Conservation (phyloP, 2,113 vertebrate species). For the Egretta garzetta region DNA sequence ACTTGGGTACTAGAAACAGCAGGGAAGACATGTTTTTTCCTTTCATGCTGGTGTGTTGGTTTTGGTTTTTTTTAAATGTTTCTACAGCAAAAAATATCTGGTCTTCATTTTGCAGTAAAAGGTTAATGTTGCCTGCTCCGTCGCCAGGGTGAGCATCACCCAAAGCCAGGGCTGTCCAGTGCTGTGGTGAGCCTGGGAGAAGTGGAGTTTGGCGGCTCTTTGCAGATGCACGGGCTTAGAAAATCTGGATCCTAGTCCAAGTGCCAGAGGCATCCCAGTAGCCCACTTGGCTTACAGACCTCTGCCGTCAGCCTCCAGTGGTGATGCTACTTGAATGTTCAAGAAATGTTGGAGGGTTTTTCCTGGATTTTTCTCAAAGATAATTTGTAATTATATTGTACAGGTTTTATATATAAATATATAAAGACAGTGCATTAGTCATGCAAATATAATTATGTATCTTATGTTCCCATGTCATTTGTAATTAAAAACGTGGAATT, state of each 20-base stretch:
- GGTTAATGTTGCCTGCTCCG: neutral
- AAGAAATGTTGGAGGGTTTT: neutral
- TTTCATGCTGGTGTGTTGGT: neutral
- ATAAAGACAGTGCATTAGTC: neutral
- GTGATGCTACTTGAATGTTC: neutral
- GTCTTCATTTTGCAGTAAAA: neutral
- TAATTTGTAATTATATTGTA: neutral
- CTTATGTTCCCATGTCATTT: neutral
- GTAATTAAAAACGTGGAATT: constrained; percentile 23
- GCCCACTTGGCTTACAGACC: neutral
- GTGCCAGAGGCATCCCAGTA: neutral
- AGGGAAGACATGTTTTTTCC: neutral
- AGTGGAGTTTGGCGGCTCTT: neutral
- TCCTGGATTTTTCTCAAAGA: neutral
- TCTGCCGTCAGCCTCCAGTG: neutral
- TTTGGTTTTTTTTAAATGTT: neutral
- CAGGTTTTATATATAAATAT: neutral
- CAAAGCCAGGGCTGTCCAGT: neutral
- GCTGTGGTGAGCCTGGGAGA: neutral
- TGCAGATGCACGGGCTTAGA: neutral
- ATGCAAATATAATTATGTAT: neutral
- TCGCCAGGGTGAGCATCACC: neutral
- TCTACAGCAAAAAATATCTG: too few species aligned
- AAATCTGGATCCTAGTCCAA: neutral
- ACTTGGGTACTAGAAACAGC: neutral